phyloP scores from a whole-genome alignment of 2,888 invertebrate species.

The Megastigmus dorsalis region DNA sequence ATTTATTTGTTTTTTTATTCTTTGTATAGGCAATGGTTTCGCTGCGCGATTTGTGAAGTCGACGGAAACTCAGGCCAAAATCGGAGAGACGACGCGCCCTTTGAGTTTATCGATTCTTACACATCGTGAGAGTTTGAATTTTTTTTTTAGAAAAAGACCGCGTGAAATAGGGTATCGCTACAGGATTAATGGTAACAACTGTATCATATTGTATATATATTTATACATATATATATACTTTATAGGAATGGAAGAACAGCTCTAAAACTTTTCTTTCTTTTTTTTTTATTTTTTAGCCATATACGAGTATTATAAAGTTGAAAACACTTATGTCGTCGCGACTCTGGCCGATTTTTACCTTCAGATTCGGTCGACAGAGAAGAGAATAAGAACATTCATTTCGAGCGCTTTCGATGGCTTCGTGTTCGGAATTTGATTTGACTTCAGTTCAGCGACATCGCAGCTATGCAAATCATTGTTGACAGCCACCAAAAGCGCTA shows the following conservation, averaged over 20 bases:
- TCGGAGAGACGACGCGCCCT: slow-evolving; percentile 7
- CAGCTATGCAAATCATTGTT: too few relatives aligned
- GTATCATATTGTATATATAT: slow-evolving; percentile 10
- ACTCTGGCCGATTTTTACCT: slow-evolving; percentile 27
- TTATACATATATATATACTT: slow-evolving; percentile 17
- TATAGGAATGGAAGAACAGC: slow-evolving; percentile 35
- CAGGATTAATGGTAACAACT: slow-evolving; percentile 39
- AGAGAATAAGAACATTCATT: slow-evolving; percentile 31
- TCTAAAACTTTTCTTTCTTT: slow-evolving; percentile 19
- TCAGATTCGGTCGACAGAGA: slow-evolving; percentile 45
- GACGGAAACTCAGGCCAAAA: slow-evolving; percentile 48
- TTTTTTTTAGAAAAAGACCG: slow-evolving; percentile 8
- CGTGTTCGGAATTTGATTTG: neutral
- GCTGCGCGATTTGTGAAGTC: slow-evolving; percentile 25
- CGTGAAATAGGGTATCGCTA: slow-evolving; percentile 12
- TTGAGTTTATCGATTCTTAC: slow-evolving; percentile 1
- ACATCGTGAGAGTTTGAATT: slow-evolving; percentile 7
- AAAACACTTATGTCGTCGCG: slow-evolving; percentile 34
- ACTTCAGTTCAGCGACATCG: neutral
- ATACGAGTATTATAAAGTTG: slow-evolving; percentile 38
- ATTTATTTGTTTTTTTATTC: slow-evolving; percentile 34
- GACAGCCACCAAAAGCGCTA: slow-evolving; percentile 28
- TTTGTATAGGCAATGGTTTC: slow-evolving; percentile 42
- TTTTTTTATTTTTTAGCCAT: slow-evolving; percentile 22
- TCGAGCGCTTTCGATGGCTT: slow-evolving; percentile 35